Conservation (phyloP, 2,797 vertebrate genomes). For the Etheostoma nigrum region DNA sequence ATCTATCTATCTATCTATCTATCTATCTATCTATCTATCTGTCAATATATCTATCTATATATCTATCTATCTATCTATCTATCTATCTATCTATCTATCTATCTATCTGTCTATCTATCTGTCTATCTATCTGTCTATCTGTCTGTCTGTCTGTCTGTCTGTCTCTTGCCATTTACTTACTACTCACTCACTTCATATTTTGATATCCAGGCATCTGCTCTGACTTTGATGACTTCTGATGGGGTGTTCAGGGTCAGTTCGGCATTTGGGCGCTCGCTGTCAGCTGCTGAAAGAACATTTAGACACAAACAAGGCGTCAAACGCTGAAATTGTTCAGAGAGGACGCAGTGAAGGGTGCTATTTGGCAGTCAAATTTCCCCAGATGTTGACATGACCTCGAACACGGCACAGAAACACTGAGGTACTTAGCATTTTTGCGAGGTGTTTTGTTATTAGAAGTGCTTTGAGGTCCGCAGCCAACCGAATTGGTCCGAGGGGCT, state of each 20-base stretch:
- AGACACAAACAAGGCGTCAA: background rate
- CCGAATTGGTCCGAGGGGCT: conserved; percentile 6
- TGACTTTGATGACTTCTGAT: too few species aligned
- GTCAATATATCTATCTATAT: too few species aligned
- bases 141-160: too few species aligned
- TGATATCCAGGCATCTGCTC: too few species aligned
- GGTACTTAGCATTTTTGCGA: conserved; percentile 13
- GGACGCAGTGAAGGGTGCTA: background rate
- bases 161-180: too few species aligned
- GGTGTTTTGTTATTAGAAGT: background rate
- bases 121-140: too few species aligned
- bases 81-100: too few species aligned
- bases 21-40: too few species aligned
- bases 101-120: too few species aligned
- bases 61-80: too few species aligned
- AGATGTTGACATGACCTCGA: background rate
- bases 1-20: too few species aligned
- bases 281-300: background rate
- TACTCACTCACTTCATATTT: too few species aligned
- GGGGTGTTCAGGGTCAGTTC: background rate
- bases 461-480: background rate
- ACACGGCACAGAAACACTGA: background rate
- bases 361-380: background rate
- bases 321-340: background rate
- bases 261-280: background rate